Conservation (phyloP, 1,140 invertebrate genomes). For the Carposina sasakii region DNA sequence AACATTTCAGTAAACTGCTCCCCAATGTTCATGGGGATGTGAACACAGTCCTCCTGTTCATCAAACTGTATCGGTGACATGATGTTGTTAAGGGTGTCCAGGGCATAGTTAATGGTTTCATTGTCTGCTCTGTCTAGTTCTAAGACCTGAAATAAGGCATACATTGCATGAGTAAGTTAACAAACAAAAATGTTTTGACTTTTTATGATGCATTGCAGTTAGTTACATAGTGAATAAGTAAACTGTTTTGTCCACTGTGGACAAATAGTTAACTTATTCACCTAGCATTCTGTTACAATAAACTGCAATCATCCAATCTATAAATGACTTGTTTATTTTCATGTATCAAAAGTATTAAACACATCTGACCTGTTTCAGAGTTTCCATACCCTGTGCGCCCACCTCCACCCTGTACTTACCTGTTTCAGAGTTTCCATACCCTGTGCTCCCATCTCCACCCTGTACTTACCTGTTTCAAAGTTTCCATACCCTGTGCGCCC, state of each 20-base stretch:
- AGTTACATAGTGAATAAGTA: too few species aligned
- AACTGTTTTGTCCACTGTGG: too few species aligned
- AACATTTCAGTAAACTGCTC: constrained; percentile 99
- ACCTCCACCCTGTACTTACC: constrained; percentile 95
- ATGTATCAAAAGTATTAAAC: too few species aligned
- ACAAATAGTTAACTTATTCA: too few species aligned
- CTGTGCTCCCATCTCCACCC: constrained; percentile 96
- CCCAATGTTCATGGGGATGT: constrained; percentile 80
- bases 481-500: constrained; percentile 95
- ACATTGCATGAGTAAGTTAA: too few species aligned
- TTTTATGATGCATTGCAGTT: too few species aligned
- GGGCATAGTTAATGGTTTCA: constrained; percentile 92
- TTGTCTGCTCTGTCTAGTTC: constrained; percentile 89
- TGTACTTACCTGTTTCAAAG: constrained; percentile 86
- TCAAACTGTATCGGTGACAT: constrained; percentile 89
- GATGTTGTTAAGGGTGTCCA: constrained; percentile 94
- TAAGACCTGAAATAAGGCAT: constrained; percentile 60
- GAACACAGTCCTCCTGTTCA: constrained; percentile 81
- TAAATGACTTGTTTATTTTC: too few species aligned
- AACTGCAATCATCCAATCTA: too few species aligned
- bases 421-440: constrained; percentile 91
- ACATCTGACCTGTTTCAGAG: constrained; percentile 83
- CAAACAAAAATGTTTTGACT: too few species aligned
- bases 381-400: constrained; percentile 95
- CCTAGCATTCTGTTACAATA: too few species aligned